Evolutionary conservation across 2,113 vertebrate genomes (phyloP), one percentile per base, ranked within the genome.

Genomic region (Periophthalmodon schlosseri): DNA sequence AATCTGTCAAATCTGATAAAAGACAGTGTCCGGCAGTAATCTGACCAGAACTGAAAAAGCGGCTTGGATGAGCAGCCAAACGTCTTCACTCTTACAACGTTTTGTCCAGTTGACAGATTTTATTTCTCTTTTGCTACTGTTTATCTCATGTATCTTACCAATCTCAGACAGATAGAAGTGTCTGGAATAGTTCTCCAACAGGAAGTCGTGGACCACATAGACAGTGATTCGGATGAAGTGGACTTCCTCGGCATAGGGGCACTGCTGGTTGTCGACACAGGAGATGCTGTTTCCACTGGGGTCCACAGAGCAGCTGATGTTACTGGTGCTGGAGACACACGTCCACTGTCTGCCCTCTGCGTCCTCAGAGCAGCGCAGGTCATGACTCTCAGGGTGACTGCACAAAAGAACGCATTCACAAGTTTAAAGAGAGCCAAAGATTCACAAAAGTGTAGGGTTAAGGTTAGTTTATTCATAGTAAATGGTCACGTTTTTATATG

Each of bases 111-210:
- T 28, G 3, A 28, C 28, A 28, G 3, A 28, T 28, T 28, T 28
- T 2, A 28, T 28, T 28, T 28, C 2, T 28, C 28, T 28, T 28
- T 28, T 28, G 3, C 28, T 28, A 56, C 0, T 23, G 52, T 10
- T n/a, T 2, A 2, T 21, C 7, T 21, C 52, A 9, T 10, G 20
- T 14, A 10, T 39, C 83, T 79, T 72, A 92, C 91, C 87, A 34
- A 92, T 92, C 2, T 87, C 80, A n/a, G 87, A 89, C 36, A 92
- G 65, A 68, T 47, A 78, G 49, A 92, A 91, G 1, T 0, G 2
- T 14, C 64, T 72, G 0, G 71, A 79, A 78, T 91, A 91, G n/a
- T 34, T 75, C 76, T 91, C 89, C 72, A 92, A 9, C 61, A 89
- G 70, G 69, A 79, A 91, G 52, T 82, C 0, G 0, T 72, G 81